Conservation (phyloP, 1,140 invertebrate genomes). For the Mercenaria mercenaria region DNA sequence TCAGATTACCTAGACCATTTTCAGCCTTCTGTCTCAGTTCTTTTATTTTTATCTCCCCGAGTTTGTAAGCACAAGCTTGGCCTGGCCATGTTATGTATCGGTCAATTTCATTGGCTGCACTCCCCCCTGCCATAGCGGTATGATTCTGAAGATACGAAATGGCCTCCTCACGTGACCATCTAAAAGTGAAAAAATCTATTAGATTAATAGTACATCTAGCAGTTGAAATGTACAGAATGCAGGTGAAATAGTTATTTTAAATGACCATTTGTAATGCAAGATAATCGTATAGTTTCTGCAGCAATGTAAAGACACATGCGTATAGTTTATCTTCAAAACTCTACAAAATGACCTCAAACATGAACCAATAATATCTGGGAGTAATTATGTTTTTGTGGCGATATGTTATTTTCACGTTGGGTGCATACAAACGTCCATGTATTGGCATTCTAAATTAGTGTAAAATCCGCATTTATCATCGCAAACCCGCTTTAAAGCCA, state of each 20-base stretch:
- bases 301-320: no score
- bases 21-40: constrained; percentile 84
- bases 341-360: no score
- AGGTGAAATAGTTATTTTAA: neutral
- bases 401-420: no score
- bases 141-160: constrained; percentile 85
- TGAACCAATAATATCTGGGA: no score
- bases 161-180: constrained; percentile 79
- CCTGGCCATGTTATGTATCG: constrained; percentile 86
- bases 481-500: no score
- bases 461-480: no score
- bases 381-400: no score
- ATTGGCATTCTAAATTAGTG: no score
- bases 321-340: no score
- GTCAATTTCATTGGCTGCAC: constrained; percentile 83
- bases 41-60: constrained; percentile 86
- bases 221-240: neutral
- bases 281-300: neutral
- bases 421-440: no score
- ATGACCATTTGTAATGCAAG: neutral
- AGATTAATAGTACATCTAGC: neutral
- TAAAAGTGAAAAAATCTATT: neutral
- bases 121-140: constrained; percentile 73
- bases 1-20: constrained; percentile 82
- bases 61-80: constrained; percentile 86